Percentiles rank a stretch among this genome's conserved stretches.
Evolutionary conservation across 2,888 invertebrate species (phyloP).

Genomic region (Biston betularia): DNA sequence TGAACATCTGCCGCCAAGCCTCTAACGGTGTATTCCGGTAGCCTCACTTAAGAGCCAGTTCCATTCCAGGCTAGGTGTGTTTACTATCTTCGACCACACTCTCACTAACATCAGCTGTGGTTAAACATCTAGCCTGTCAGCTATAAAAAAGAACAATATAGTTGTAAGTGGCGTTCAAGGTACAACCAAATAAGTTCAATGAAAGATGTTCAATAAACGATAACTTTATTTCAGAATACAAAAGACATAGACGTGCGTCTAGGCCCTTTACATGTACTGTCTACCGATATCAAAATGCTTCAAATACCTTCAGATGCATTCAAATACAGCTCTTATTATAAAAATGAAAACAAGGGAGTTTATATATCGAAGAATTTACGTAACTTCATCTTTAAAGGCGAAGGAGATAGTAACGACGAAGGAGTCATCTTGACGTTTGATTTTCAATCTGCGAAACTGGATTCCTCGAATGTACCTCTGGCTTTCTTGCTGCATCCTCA

Average conservation of each 20-base stretch:
- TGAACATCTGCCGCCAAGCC: too few species aligned
- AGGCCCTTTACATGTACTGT: slow-evolving; percentile 17
- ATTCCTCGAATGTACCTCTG: slow-evolving; percentile 13
- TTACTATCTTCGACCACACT: too few species aligned
- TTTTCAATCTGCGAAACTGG: slow-evolving; percentile 33
- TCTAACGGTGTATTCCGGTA: too few species aligned
- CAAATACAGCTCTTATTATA: slow-evolving; percentile 29
- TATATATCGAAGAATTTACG: slow-evolving; percentile 58
- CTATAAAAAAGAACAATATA: too few species aligned
- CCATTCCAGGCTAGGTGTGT: too few species aligned
- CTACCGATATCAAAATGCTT: slow-evolving; percentile 21
- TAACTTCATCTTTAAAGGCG: slow-evolving; percentile 50
- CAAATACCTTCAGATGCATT: slow-evolving; percentile 48
- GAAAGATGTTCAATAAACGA: not conserved
- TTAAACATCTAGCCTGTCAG: too few species aligned
- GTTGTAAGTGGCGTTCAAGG: too few species aligned
- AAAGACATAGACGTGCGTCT: slow-evolving; percentile 13
- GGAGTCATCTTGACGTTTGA: slow-evolving; percentile 52
- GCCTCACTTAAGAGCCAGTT: too few species aligned
- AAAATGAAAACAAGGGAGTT: slow-evolving; percentile 49
- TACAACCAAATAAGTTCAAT: too few species aligned
- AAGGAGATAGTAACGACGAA: slow-evolving; percentile 52
- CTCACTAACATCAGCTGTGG: too few species aligned
- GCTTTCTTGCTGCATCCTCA: slow-evolving; percentile 30
- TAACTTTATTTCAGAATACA: slow-evolving; percentile 24